Percentiles rank a stretch among this genome's conserved stretches.
Conservation (phyloP, 2,113 vertebrate species). For the Salvelinus namaycush region DNA sequence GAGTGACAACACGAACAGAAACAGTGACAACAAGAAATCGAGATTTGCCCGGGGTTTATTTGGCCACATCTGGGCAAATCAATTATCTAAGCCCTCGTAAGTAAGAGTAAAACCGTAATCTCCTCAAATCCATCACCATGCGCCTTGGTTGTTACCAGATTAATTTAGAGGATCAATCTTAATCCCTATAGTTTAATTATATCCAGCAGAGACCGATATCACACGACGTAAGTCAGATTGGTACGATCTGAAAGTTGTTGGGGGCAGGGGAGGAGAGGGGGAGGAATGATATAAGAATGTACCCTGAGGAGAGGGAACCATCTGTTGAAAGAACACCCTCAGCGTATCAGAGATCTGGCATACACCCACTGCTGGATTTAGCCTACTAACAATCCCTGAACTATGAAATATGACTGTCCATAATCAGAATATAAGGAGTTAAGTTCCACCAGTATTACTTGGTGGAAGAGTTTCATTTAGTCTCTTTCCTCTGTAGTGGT, state of each 20-base stretch:
- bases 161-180: constrained; percentile 55
- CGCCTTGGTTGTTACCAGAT: constrained; percentile 45
- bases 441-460: not conserved
- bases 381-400: not conserved
- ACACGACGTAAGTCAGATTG: constrained; percentile 24
- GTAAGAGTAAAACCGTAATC: constrained; percentile 44
- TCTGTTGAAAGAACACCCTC: constrained; percentile 8
- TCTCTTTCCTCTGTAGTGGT: not conserved
- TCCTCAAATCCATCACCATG: constrained; percentile 47
- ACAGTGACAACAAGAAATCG: not conserved
- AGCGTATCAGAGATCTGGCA: not conserved
- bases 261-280: not conserved
- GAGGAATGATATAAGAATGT: not conserved
- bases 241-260: not conserved
- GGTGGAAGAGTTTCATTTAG: not conserved
- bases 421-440: not conserved
- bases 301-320: not conserved
- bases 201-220: constrained; percentile 23
- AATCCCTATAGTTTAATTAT: constrained; percentile 55
- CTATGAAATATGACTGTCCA: not conserved
- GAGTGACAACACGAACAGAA: not conserved
- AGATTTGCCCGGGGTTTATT: constrained; percentile 15
- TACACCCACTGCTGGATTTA: not conserved
- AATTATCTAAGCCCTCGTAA: constrained; percentile 37
- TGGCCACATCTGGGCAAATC: constrained; percentile 47